Conservation (phyloP, 2,113 vertebrate genomes). For the Muntiacus reevesi region DNA sequence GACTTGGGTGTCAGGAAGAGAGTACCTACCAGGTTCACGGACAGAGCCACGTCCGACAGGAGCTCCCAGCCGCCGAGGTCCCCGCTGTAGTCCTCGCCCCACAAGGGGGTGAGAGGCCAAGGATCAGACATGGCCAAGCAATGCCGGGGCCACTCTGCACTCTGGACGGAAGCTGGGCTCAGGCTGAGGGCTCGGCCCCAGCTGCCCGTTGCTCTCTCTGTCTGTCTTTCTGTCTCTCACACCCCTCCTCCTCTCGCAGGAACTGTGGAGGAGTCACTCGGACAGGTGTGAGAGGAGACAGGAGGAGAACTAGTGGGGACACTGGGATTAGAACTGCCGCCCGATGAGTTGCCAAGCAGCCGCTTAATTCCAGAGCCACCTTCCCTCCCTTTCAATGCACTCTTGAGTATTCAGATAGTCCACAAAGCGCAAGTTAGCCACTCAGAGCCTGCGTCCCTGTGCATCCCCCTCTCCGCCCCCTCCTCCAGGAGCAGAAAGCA, state of each 20-base stretch:
- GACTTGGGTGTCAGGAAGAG: neutral
- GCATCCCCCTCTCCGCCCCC: neutral
- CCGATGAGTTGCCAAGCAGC: neutral
- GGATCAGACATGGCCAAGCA: constrained; percentile 20
- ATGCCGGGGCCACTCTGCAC: neutral
- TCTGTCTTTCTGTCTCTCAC: neutral
- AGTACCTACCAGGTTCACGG: constrained; percentile 24
- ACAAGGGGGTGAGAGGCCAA: constrained; percentile 37
- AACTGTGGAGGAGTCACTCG: neutral
- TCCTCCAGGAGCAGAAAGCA: constrained; percentile 32
- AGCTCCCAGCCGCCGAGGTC: constrained; percentile 26
- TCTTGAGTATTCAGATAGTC: constrained; percentile 43
- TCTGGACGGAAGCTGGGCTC: neutral
- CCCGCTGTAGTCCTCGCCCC: neutral
- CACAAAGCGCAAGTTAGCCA: constrained; percentile 57
- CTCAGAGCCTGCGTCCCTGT: neutral
- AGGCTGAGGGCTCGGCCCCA: neutral
- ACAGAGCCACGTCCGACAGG: neutral
- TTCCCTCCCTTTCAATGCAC: constrained; percentile 44
- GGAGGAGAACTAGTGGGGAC: neutral
- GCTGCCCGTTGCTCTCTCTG: neutral
- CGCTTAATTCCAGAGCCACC: neutral
- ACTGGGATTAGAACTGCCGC: constrained; percentile 39
- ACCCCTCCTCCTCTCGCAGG: neutral
- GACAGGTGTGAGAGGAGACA: constrained; percentile 34